Conservation (phyloP, 2,888 invertebrate species). For the Ypsolopha scabrella region DNA sequence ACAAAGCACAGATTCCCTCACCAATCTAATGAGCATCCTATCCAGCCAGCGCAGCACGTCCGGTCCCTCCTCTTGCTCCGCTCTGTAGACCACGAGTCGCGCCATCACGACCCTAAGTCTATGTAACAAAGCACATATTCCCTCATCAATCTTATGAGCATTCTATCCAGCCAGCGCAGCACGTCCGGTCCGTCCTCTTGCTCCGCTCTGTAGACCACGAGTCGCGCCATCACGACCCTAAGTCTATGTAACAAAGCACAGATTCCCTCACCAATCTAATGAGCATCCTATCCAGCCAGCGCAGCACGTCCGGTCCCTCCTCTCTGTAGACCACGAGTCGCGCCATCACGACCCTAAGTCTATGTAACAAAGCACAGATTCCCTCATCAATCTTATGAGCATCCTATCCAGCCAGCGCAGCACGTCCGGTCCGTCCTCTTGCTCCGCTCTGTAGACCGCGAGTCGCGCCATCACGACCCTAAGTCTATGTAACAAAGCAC, state of each 20-base stretch:
- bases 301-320: conserved; percentile 95
- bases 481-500: too few relatives aligned
- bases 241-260: too few relatives aligned
- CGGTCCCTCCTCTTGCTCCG: conserved; percentile 84
- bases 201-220: conserved; percentile 96
- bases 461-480: conserved; percentile 93
- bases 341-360: conserved; percentile 96
- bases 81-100: conserved; percentile 92
- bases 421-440: conserved; percentile 96
- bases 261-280: conserved; percentile 88
- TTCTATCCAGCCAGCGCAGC: conserved; percentile 97
- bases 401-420: conserved; percentile 98
- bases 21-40: conserved; percentile 95
- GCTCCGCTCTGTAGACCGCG: conserved; percentile 96
- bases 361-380: too few relatives aligned
- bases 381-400: conserved; percentile 90
- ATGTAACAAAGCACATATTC: too few relatives aligned
- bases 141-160: conserved; percentile 92
- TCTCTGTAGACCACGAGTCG: conserved; percentile 96
- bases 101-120: conserved; percentile 98
- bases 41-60: conserved; percentile 99
- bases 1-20: too few relatives aligned
- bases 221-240: conserved; percentile 95
- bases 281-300: conserved; percentile 98
- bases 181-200: conserved; percentile 97